Evolutionary conservation across 2,113 vertebrate genomes (phyloP), one percentile per base, ranked within the genome.

Genomic region (Ameiurus melas): DNA sequence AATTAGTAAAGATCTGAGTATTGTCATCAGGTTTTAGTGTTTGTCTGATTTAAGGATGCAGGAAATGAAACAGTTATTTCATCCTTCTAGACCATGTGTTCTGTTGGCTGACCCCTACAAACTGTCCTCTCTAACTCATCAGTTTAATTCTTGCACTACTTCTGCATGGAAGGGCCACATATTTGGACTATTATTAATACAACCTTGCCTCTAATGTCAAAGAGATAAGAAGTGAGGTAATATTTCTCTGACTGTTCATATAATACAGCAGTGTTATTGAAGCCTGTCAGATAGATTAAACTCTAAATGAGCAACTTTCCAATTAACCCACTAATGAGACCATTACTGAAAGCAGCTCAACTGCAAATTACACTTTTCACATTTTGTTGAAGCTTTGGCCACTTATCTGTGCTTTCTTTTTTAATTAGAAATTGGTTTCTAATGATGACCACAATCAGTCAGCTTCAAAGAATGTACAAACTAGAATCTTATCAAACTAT

Each of bases 181-280:
- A 95, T 95, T 92, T 93, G 94, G 93, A 93, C 92, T 93, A 93
- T 95, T 94, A 94, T 95, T 95, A 95, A 96, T 95, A 94, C 93
- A 93, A 91, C 92, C 94, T 90, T 93, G 94, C 93, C 94, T 95
- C 91, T 93, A 95, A 95, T 95, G 95, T 96, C 95, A 95, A 92
- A 95, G 93, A 92, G 94, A 95, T 95, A 95, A 94, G 92, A 85
- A 90, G 94, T 91, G 92, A 94, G 93, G 94, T 93, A 93, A 94
- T 95, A 93, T 93, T 94, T 94, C 93, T 91, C 92, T 86, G 86
- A 88, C 94, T 94, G 94, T 95, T 95, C 93, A 95, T 95, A 94
- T 90, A 92, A 92, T 91, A 92, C 93, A 93, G 93, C 92, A 94
- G 94, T 95, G 94, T 94, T 95, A 94, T 95, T 95, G 94, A 95